These are phyloP conservation scores for Macheiramphus alcinus DNA, from an alignment of 2,113 vertebrate species.

Conservation along the genomic window DNA sequence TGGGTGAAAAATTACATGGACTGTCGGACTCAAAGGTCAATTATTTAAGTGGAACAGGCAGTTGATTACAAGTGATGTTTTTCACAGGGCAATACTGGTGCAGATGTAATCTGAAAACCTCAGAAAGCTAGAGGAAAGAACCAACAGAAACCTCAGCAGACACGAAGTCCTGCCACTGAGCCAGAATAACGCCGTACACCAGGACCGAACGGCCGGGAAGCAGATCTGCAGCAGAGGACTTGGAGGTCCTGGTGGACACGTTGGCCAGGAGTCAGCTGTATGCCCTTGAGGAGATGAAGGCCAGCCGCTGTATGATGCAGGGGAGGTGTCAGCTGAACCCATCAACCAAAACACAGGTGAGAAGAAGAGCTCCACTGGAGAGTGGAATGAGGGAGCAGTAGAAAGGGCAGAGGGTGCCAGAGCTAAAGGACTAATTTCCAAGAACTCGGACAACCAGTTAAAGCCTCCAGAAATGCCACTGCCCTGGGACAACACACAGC, in stretches of 20 bases:
- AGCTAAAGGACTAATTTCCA: background rate
- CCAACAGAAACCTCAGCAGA: background rate
- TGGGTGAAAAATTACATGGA: background rate
- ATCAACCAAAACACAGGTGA: background rate
- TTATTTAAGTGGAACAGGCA: background rate
- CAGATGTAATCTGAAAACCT: background rate
- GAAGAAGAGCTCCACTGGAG: background rate
- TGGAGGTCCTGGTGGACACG: background rate
- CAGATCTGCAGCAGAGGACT: background rate
- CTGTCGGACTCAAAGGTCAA: fast-evolving
- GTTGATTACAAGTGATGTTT: too few relatives aligned
- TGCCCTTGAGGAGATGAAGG: background rate
- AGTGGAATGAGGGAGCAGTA: background rate
- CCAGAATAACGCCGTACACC: fast-evolving
- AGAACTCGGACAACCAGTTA: background rate
- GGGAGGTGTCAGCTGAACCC: background rate
- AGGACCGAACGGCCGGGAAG: fast-evolving
- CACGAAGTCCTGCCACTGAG: background rate
- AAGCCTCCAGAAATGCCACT: background rate
- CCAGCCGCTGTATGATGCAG: background rate
- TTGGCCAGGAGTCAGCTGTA: background rate
- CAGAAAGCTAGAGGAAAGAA: background rate
- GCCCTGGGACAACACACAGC: background rate
- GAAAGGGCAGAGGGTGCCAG: background rate
- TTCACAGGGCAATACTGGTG: background rate